Evolutionary conservation across 2,113 vertebrate species (phyloP), one percentile per base, ranked within the genome.

Genomic region (Muntiacus reevesi): DNA sequence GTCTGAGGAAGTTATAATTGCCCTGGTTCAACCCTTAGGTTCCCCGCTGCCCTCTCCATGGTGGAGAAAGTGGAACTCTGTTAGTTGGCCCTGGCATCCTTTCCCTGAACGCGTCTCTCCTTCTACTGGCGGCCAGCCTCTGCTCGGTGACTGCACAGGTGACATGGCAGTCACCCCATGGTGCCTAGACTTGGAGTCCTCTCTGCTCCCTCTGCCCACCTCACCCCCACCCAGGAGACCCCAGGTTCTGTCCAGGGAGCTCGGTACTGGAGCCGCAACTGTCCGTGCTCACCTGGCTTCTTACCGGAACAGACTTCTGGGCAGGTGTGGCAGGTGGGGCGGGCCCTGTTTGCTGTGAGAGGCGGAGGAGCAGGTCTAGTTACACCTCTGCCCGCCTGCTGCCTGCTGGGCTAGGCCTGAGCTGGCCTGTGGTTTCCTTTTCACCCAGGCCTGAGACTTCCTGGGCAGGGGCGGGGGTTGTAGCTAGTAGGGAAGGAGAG

Each of bases 311-410:
- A 0, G 11, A 21, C 64, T 78, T 40, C 85, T 60, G 67, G 92
- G 93, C 95, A 97, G 97, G 96, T 97, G 96, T 95, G 96, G 88
- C 60, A 40, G 91, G 71, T 25, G 71, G n/a, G 91, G 93, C 8
- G 36, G 76, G 28, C 62, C 81, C 15, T 7, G 43, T 67, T 76
- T 60, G 93, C 74, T 40, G 0, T 2, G 14, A 5, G 62, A 25
- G 79, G 79, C 1, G n/a, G 17, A 40, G 36, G 67, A 21, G 36
- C 79, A 21, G 94, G 60, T 94, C 93, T 62, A 3, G 2, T 97
- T 81, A 59, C 79, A 90, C 8, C 40, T 16, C 88, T 59, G 60
- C 62, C 30, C 27, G 17, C 74, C 33, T 28, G 14, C 76, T 45
- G 88, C 71, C 84, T 82, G 30, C 82, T 13, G 43, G 67, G 91